Evolutionary conservation across 1,140 invertebrate genomes (phyloP), one percentile per base, ranked within the genome.

Genomic region (Camponotus floridanus): DNA sequence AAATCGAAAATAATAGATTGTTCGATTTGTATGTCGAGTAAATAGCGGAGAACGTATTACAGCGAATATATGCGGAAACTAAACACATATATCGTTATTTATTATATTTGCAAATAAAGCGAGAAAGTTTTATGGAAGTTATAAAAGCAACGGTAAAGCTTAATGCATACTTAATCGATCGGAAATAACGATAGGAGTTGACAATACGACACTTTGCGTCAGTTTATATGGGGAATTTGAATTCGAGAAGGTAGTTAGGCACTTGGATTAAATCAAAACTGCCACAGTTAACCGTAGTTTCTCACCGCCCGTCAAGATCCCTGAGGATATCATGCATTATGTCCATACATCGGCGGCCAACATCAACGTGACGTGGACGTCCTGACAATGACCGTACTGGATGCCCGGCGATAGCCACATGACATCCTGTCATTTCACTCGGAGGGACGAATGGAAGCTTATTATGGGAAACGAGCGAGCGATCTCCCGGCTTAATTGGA

Each of bases 321-420:
- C 76, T 67, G 71, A 68, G 78, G 87, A 79, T 88, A 89, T 62
- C 68, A 57, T 85, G 88, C 78, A 89, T 88, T 89, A 88, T 76
- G 80, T 88, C 76, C 62, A 78, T 70, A 48, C 78, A 88, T 85
- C 86, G 48, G 68, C 45, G 68, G 36, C 55, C 51, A 74, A 45
- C 74, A 55, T 89, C 85, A 86, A 86, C 85, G 59, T 80, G 88
- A 89, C 68, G 42, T 79, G 59, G 85, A 80, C 88, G 51, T 89
- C 57, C 15, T 86, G 80, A 80, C 86, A 83, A 88, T 88, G 78
- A 83, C 76, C 51, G 79, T 65, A 45, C 57, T 67, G 78, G 78
- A 86, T 70, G 62, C 48, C 26, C 15, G 55, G 73, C 81, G 87
- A 87, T 85, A 74, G 67, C 48, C 68, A 65, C 59, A 45, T 80